Evolutionary conservation across 2,113 vertebrate genomes (phyloP).

Genomic region (Pteronura brasiliensis): DNA sequence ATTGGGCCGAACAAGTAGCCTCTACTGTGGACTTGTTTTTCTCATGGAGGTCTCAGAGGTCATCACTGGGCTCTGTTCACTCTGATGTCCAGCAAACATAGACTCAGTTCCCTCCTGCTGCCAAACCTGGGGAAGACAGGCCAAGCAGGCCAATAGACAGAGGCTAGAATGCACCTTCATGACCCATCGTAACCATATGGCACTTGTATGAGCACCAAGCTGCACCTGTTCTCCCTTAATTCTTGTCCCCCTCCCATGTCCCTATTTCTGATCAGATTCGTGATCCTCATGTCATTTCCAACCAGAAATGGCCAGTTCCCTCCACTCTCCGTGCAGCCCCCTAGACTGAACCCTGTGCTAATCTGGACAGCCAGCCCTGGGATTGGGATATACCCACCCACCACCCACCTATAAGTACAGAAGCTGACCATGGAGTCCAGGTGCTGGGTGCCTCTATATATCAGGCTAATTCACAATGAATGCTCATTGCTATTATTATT

Average conservation of each 20-base stretch:
- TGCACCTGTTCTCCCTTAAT: not conserved
- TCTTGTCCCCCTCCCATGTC: not conserved
- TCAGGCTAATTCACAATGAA: not conserved
- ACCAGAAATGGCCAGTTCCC: not conserved
- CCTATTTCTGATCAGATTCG: not conserved
- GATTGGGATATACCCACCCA: not conserved
- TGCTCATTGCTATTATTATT: not conserved
- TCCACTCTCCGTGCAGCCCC: fast-evolving
- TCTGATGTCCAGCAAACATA: not conserved
- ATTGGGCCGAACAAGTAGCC: not conserved
- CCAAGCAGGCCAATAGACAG: not conserved
- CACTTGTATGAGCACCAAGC: not conserved
- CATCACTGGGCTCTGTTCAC: not conserved
- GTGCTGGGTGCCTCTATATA: not conserved
- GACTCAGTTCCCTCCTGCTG: not conserved
- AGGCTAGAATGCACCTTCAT: not conserved
- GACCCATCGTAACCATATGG: not conserved
- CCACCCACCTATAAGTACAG: not conserved
- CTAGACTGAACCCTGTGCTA: not conserved
- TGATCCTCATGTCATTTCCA: not conserved
- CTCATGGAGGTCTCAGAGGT: not conserved
- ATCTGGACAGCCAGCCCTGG: not conserved
- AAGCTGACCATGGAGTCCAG: not conserved
- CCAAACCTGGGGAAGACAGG: not conserved
- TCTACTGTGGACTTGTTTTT: not conserved